phyloP scores from a whole-genome alignment of 2,113 vertebrate species.

The Hippocampus mohnikei region DNA sequence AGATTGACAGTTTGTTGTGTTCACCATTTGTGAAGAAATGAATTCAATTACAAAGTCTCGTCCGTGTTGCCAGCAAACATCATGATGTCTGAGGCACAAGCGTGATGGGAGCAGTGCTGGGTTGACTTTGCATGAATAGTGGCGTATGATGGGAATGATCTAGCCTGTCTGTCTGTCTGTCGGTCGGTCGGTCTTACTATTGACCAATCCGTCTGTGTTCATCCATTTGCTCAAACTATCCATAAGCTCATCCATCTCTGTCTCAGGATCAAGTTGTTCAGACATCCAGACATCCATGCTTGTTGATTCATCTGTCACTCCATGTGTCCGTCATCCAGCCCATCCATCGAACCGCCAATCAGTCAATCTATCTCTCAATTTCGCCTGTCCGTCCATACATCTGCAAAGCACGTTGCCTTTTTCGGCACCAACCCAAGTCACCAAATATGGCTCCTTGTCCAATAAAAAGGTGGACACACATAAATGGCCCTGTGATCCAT shows the following conservation, averaged over 20 bases:
- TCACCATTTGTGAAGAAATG: not conserved
- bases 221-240: not conserved
- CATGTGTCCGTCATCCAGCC: not conserved
- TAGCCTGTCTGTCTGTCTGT: not conserved
- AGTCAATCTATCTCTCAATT: not conserved
- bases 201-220: not conserved
- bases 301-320: not conserved
- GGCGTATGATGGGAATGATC: not conserved
- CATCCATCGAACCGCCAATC: not conserved
- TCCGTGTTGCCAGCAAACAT: not conserved
- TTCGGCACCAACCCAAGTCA: not conserved
- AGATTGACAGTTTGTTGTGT: not conserved
- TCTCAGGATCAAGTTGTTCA: too few species aligned
- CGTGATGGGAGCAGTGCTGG: too few species aligned
- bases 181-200: not conserved
- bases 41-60: not conserved
- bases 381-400: not conserved
- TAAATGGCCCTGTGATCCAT: not conserved
- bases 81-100: not conserved
- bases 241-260: too few species aligned
- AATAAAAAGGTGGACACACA: not conserved
- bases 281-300: not conserved
- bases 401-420: not conserved
- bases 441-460: not conserved
- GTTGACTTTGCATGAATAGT: too few species aligned